Percentiles rank a stretch among this genome's conserved stretches.
These are phyloP conservation scores for Neuroscelio doddi DNA, from an alignment of 2,888 invertebrate genomes.

Conservation along the genomic window DNA sequence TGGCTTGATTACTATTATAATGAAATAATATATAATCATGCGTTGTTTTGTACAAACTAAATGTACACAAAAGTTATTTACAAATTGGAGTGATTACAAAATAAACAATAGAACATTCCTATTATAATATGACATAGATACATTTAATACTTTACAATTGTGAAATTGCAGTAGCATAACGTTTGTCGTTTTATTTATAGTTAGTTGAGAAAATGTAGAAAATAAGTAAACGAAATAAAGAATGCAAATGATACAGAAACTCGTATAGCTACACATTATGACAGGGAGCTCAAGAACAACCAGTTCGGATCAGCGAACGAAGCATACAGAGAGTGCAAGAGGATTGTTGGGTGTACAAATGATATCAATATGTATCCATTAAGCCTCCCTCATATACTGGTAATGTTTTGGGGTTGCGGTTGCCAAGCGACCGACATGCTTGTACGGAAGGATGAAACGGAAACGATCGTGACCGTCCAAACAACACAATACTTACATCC, in stretches of 20 bases:
- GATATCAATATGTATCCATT: conserved; percentile 68
- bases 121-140: too few species aligned
- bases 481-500: conserved; percentile 37
- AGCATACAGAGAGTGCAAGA: conserved; percentile 18
- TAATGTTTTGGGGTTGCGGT: conserved; percentile 51
- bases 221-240: too few species aligned
- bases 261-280: conserved; percentile 25
- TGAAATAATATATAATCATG: too few species aligned
- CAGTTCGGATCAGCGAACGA: conserved; percentile 32
- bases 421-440: conserved; percentile 53
- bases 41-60: too few species aligned
- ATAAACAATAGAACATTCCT: too few species aligned
- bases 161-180: too few species aligned
- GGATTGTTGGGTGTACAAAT: conserved; percentile 57
- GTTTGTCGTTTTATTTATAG: too few species aligned
- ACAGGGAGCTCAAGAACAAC: conserved; percentile 38
- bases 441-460: conserved; percentile 52
- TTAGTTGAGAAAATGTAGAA: too few species aligned
- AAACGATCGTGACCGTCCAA: conserved; percentile 61
- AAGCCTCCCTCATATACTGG: conserved; percentile 50
- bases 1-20: too few species aligned
- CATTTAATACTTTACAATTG: too few species aligned
- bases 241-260: conserved; percentile 33
- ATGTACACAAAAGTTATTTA: too few species aligned
- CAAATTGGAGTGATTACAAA: too few species aligned